Evolutionary conservation across 2,888 invertebrate species (phyloP).

Genomic region (Anoncus sp.): DNA sequence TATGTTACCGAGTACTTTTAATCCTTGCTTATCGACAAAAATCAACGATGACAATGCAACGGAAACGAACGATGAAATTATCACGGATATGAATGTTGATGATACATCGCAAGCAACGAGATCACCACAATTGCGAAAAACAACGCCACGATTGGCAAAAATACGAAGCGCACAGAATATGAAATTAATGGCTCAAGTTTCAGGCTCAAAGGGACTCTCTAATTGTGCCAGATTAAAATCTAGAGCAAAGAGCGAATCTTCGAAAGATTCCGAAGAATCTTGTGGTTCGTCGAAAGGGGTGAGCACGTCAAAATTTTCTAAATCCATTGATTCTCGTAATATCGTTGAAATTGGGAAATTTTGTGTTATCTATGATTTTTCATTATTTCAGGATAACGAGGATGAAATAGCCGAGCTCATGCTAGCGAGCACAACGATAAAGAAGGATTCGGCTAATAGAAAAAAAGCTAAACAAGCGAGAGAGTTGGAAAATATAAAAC

Average conservation of each 20-base stretch:
- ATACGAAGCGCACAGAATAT: conserved; percentile 81
- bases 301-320: too few species aligned
- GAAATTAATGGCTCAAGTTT: conserved; percentile 79
- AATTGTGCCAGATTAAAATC: conserved; percentile 71
- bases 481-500: conserved; percentile 84
- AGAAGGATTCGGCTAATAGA: conserved; percentile 80
- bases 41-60: conserved; percentile 7
- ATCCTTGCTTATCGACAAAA: conserved; percentile 6
- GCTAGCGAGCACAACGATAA: conserved; percentile 85
- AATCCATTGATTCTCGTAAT: not conserved
- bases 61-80: conserved; percentile 17
- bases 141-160: conserved; percentile 80
- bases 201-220: conserved; percentile 74
- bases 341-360: not conserved
- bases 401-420: conserved; percentile 86
- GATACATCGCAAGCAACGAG: conserved; percentile 53
- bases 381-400: conserved; percentile 83
- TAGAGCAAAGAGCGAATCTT: conserved; percentile 70
- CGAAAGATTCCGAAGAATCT: conserved; percentile 68
- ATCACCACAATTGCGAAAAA: conserved; percentile 77
- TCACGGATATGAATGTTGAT: conserved; percentile 26
- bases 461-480: conserved; percentile 84
- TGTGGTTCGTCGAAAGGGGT: conserved; percentile 72
- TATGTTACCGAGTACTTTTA: conserved; percentile 70
- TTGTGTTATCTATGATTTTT: not conserved